A percentile compares a stretch with the other conserved stretches of the same genome.
These are phyloP conservation scores for Perodicticus potto DNA, from an alignment of 2,797 vertebrate genomes.

Conservation along the genomic window DNA sequence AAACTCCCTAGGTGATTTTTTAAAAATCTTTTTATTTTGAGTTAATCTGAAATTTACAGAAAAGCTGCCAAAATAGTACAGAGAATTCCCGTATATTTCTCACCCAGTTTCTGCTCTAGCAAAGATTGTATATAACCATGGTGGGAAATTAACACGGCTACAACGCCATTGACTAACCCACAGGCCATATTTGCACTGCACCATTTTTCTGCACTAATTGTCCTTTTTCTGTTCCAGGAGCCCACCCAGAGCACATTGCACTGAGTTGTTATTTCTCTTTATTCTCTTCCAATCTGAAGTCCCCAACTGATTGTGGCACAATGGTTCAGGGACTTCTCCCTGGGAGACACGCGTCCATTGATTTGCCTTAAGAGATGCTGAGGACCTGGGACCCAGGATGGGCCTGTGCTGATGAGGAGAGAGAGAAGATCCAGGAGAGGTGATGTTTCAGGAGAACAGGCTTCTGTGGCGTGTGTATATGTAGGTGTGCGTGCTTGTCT, in stretches of 20 bases:
- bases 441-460: neutral
- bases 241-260: neutral
- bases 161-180: rapidly evolving
- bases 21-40: neutral
- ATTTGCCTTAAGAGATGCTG: neutral
- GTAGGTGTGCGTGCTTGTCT: too few species aligned
- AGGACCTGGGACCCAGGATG: neutral
- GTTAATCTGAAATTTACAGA: neutral
- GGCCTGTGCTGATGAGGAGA: neutral
- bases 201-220: too few species aligned
- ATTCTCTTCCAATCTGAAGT: neutral
- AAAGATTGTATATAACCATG: rapidly evolving
- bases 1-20: neutral
- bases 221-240: neutral
- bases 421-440: neutral
- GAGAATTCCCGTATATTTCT: neutral
- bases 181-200: rapidly evolving
- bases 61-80: neutral
- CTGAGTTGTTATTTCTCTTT: neutral
- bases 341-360: neutral
- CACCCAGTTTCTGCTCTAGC: neutral
- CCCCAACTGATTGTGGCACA: neutral
- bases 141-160: rapidly evolving
- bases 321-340: neutral
- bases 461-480: rapidly evolving